phyloP scores from a whole-genome alignment of 2,888 invertebrate species.

The Morpho achilles region DNA sequence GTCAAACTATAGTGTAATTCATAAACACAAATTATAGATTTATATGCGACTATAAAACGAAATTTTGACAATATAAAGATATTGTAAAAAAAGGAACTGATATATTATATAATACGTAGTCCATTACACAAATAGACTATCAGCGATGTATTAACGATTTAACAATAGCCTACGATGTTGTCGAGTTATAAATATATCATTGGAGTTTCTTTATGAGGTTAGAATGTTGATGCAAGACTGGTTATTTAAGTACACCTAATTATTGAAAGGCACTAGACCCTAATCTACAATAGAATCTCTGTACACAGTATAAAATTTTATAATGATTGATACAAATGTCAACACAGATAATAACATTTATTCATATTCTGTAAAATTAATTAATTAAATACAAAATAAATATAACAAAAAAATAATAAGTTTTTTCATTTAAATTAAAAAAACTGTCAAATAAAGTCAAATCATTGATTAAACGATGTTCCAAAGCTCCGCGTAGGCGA shows the following conservation, averaged over 20 bases:
- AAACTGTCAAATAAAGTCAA: too few relatives aligned
- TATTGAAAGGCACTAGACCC: conserved; percentile 72
- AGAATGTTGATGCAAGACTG: conserved; percentile 24
- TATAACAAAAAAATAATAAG: background rate
- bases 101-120: too few relatives aligned
- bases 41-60: too few relatives aligned
- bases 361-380: background rate
- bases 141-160: background rate
- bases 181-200: background rate
- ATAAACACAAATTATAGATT: too few relatives aligned
- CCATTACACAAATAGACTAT: too few relatives aligned
- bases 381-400: background rate
- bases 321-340: conserved; percentile 23
- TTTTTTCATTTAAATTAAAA: too few relatives aligned
- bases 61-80: too few relatives aligned
- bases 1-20: too few relatives aligned
- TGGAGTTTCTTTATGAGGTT: conserved; percentile 20
- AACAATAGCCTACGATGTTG: background rate
- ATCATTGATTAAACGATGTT: background rate
- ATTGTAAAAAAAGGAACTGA: too few relatives aligned
- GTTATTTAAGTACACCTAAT: conserved; percentile 58
- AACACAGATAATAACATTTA: conserved; percentile 7
- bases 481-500: conserved; percentile 12
- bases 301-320: conserved; percentile 50
- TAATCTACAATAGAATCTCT: conserved; percentile 70